These are phyloP conservation scores for Vanessa cardui DNA, from an alignment of 2,888 invertebrate species.

Conservation along the genomic window DNA sequence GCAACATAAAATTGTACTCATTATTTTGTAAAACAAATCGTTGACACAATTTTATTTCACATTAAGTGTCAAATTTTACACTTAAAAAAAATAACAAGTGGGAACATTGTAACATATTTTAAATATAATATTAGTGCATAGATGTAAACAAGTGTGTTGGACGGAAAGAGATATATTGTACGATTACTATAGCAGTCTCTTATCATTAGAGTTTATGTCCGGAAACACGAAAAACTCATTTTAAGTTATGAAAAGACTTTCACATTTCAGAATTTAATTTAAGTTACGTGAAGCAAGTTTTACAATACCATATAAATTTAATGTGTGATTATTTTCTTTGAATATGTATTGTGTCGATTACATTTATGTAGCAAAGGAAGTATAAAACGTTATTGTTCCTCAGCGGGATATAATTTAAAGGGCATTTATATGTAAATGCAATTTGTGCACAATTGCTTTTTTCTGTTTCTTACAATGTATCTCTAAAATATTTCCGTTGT, in stretches of 20 bases:
- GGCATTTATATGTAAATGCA: constrained; percentile 76
- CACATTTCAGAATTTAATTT: constrained; percentile 9
- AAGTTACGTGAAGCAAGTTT: constrained; percentile 19
- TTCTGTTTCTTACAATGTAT: constrained; percentile 63
- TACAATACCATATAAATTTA: constrained; percentile 23
- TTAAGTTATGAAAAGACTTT: constrained; percentile 20
- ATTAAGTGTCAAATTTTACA: constrained; percentile 56
- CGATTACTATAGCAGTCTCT: constrained; percentile 70
- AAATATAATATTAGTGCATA: constrained; percentile 79
- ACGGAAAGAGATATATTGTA: constrained; percentile 75
- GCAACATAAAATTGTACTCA: constrained; percentile 11
- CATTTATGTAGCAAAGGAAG: constrained; percentile 67
- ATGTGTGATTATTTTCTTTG: constrained; percentile 37
- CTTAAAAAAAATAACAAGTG: constrained; percentile 77
- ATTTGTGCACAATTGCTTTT: constrained; percentile 57
- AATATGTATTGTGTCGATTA: constrained; percentile 49
- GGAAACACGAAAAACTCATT: constrained; percentile 33
- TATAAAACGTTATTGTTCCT: constrained; percentile 70
- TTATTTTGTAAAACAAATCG: constrained; percentile 28
- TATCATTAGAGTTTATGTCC: constrained; percentile 66
- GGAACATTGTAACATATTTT: constrained; percentile 83
- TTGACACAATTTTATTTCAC: constrained; percentile 33
- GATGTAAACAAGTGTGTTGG: constrained; percentile 67
- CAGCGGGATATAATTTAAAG: constrained; percentile 60
- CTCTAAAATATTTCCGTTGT: constrained; percentile 62